Evolutionary conservation across 2,797 vertebrate genomes (phyloP).

Genomic region (Poecilia wingei): DNA sequence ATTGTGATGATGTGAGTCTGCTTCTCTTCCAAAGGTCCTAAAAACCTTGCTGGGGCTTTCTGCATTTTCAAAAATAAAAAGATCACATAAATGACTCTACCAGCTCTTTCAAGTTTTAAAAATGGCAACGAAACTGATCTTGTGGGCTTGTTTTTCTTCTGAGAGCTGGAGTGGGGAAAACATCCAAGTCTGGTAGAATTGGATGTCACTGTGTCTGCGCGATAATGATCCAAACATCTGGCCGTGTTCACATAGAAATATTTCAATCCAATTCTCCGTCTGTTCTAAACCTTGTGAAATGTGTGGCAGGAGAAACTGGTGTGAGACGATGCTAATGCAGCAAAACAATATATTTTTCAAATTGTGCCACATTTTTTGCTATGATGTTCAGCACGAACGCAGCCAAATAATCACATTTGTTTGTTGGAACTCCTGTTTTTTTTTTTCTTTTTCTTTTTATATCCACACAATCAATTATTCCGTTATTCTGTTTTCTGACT

Average conservation of each 20-base stretch:
- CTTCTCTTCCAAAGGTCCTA: background rate
- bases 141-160: background rate
- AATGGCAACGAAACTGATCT: background rate
- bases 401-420: background rate
- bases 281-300: background rate
- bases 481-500: slow-evolving; percentile 8
- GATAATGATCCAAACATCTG: background rate
- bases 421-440: background rate
- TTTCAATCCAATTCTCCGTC: background rate
- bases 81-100: background rate
- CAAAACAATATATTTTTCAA: background rate
- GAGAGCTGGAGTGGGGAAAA: background rate
- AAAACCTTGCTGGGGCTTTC: background rate
- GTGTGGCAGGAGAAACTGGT: background rate
- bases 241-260: background rate
- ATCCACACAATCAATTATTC: background rate
- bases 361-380: background rate
- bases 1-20: background rate
- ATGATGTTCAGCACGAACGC: background rate
- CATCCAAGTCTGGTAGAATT: background rate
- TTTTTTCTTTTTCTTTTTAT: background rate
- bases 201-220: background rate
- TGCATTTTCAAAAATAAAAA: background rate
- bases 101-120: background rate
- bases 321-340: background rate